Base-by-base conservation (phyloP, 2,113 vertebrate genomes). In the Vicugna pacos region DNA sequence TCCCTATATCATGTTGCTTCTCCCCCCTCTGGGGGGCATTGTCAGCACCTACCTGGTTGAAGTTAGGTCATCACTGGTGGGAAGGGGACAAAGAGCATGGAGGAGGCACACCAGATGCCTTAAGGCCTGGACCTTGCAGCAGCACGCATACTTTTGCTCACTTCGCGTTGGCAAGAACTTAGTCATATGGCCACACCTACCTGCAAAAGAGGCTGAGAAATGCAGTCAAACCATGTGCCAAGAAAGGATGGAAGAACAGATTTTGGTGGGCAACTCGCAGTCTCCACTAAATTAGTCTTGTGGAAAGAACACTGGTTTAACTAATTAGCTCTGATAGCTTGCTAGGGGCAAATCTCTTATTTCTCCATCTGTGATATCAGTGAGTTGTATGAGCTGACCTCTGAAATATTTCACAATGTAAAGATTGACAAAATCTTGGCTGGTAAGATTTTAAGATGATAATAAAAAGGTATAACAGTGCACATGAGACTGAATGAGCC, bases 301-400 rank as follows among this genome's bases (percentile, higher is more conserved):
- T 75, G 83, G n/a, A 89, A 95, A 80, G 88, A 72, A 42, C 30
- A 38, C 76, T 30, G 86, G 26, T 70, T 83, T 94, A 75, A 75
- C 65, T 86, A 96, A 91, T 96, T 70, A 81, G 81, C 75, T 86
- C 75, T 91, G n/a, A 70, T 95, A 58, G 48, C 64, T 95, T 83
- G 91, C 94, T 86, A 42, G 77, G 72, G 77, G 50, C 95, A 65
- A 76, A 52, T 83, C 83, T 88, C 20, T 82, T 69, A 38, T 81
- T 84, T 94, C 30, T 32, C 77, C 82, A 91, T 93, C 67, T 95
- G 80, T 81, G 54, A 94, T 93, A 89, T 86, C 72, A 54, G 10
- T 90, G 50, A 93, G 22, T 93, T 60, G 60, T 85, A 17, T 62
- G 75, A 65, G 13, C 70, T 96, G 93, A 54, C 91, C 89, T 96